These are phyloP conservation scores for Hydraecia micacea DNA, from an alignment of 2,888 invertebrate genomes.

Conservation along the genomic window DNA sequence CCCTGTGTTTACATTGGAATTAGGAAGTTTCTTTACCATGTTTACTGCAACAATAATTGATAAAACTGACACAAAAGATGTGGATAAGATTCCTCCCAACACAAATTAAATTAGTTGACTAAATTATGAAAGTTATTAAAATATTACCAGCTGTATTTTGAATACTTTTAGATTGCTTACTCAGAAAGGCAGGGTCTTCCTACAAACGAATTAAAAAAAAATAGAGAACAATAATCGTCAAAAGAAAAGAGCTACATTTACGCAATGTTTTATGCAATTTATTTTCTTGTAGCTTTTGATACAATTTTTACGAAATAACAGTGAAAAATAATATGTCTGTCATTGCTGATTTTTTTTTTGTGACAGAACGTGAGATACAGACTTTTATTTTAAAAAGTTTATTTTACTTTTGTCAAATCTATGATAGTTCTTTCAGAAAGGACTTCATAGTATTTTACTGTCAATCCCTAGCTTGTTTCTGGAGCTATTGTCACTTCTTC, in stretches of 20 bases:
- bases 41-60: slow-evolving; percentile 30
- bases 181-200: not conserved
- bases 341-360: slow-evolving; percentile 7
- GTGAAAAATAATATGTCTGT: slow-evolving; percentile 20
- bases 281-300: slow-evolving; percentile 1
- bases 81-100: not conserved
- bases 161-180: slow-evolving; percentile 6
- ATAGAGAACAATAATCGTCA: not conserved
- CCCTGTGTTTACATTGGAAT: slow-evolving; percentile 66
- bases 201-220: slow-evolving; percentile 11
- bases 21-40: slow-evolving; percentile 37
- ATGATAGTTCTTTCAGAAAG: not conserved
- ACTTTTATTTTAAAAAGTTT: slow-evolving; percentile 6
- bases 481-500: not conserved
- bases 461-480: too few species aligned
- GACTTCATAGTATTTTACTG: slow-evolving; percentile 1
- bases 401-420: not conserved
- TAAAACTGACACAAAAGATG: not conserved
- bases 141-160: not conserved
- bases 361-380: slow-evolving; percentile 18
- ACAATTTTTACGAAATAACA: slow-evolving; percentile 10
- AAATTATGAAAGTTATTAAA: not conserved
- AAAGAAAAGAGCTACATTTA: slow-evolving; percentile 34
- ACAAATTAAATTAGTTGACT: not conserved
- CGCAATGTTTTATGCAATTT: slow-evolving; percentile 18